A percentile compares a stretch with the other conserved stretches of the same genome.
Conservation (phyloP, 2,888 invertebrate genomes). For the Drosophila fulvimacula region DNA sequence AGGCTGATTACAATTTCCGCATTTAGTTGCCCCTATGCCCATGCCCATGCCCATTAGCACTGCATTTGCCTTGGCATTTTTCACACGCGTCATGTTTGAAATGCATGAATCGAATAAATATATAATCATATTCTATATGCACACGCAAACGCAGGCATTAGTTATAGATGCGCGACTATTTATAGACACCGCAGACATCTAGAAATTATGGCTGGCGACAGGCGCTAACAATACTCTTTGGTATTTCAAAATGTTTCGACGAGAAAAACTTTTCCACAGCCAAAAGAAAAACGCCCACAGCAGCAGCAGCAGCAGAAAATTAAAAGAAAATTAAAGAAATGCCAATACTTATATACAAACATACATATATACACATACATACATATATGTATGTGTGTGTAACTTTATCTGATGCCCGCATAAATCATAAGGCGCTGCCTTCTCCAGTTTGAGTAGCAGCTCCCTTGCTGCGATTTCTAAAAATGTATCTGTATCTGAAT, state of each 20-base stretch:
- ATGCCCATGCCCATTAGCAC: slow-evolving; percentile 6
- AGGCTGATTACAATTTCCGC: slow-evolving; percentile 50
- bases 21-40: slow-evolving; percentile 22
- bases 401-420: slow-evolving; percentile 54
- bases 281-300: slow-evolving; percentile 38
- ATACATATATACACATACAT: background rate
- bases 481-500: slow-evolving; percentile 61
- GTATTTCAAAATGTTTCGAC: slow-evolving; percentile 52
- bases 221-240: slow-evolving; percentile 64
- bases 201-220: slow-evolving; percentile 67
- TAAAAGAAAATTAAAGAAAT: slow-evolving; percentile 42
- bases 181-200: slow-evolving; percentile 30
- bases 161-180: slow-evolving; percentile 44
- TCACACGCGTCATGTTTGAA: slow-evolving; percentile 50
- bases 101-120: slow-evolving; percentile 39
- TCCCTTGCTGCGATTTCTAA: slow-evolving; percentile 71
- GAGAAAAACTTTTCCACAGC: slow-evolving; percentile 58
- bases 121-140: slow-evolving; percentile 24
- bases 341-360: slow-evolving; percentile 9
- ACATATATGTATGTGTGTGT: slow-evolving; percentile 2
- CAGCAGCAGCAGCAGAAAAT: slow-evolving; percentile 32
- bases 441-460: slow-evolving; percentile 55
- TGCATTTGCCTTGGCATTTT: slow-evolving; percentile 40
- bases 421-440: slow-evolving; percentile 53
- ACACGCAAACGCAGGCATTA: slow-evolving; percentile 7